phyloP scores from a whole-genome alignment of 2,888 invertebrate species.

The Scaptomyza parva region DNA sequence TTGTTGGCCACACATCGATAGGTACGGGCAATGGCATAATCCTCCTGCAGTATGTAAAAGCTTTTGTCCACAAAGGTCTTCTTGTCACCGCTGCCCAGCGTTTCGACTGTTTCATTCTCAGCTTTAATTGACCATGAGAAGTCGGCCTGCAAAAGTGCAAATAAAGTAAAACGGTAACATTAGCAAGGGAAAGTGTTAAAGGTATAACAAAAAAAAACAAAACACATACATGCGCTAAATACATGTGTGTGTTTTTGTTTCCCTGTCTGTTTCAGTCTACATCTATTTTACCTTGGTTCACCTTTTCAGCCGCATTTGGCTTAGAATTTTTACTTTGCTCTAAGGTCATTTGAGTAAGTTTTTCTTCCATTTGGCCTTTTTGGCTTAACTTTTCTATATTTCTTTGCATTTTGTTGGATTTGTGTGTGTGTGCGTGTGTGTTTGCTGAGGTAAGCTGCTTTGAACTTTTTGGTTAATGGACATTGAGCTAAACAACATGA shows the following conservation, averaged over 20 bases:
- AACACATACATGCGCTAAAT: not conserved
- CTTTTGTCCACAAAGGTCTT: slow-evolving; percentile 82
- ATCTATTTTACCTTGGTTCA: not conserved
- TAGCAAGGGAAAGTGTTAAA: slow-evolving; percentile 2
- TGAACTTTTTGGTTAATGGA: slow-evolving; percentile 22
- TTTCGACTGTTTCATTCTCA: slow-evolving; percentile 91
- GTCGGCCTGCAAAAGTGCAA: slow-evolving; percentile 85
- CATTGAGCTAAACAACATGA: slow-evolving; percentile 4
- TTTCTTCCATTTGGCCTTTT: slow-evolving; percentile 15
- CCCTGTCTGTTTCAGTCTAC: not conserved
- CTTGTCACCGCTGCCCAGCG: slow-evolving; percentile 85
- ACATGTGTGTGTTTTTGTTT: not conserved
- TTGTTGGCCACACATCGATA: slow-evolving; percentile 95
- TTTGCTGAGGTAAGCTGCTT: slow-evolving; percentile 20
- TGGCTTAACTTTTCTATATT: slow-evolving; percentile 28
- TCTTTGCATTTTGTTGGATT: not conserved
- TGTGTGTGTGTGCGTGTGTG: slow-evolving; percentile 1
- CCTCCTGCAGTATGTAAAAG: slow-evolving; percentile 88
- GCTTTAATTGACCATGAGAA: slow-evolving; percentile 94
- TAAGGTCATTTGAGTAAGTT: slow-evolving; percentile 14
- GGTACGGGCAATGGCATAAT: slow-evolving; percentile 88
- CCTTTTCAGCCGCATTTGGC: slow-evolving; percentile 9
- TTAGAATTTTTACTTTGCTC: slow-evolving; percentile 27
- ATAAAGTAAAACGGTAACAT: slow-evolving; percentile 23
- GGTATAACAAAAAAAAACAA: not conserved